Evolutionary conservation across 2,888 invertebrate species (phyloP), one percentile per base, ranked within the genome.

Genomic region (Lasioglossum marginatum): DNA sequence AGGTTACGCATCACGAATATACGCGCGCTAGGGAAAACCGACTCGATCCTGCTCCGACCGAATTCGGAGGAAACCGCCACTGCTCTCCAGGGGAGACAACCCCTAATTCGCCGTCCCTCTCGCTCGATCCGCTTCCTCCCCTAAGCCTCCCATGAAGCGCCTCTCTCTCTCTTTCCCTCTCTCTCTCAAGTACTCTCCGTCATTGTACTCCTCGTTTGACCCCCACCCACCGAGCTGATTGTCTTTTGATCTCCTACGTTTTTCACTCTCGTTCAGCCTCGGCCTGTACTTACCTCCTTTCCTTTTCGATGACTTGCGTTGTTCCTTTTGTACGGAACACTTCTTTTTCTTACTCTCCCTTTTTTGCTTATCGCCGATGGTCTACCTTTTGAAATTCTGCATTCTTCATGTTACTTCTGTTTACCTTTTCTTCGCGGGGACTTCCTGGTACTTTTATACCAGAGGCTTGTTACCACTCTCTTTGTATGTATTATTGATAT

Each of bases 1-100:
- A 87, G 84, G 87, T 90, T 90, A 90, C 90, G 83, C 87, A 86
- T 83, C 80, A 71, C 83, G 86, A 87, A 88, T 82, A 82, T 63
- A 87, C 57, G 57, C n/a, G 71, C 87, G 82, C 43, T 68, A 79
- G 78, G 88, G 77, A 88, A 88, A 87, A 89, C 85, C 88, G 71
- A 78, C 87, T 81, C 84, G 82, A 81, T 81, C 81, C 79, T 77
- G 82, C 83, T 40, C 63, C 79, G 89, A 82, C 75, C 86, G 83
- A 86, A 79, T 86, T 86, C 86, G 80, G 75, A 83, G 86, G 76
- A 82, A 83, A 87, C 80, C 82, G 40, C 77, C 80, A 16, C 87
- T 85, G 83, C 85, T 86, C 85, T 70, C 83, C 60, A 43, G 68
- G 83, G 84, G 84, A 83, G 79, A 79, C 84, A 85, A 85, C 83